Conservation (phyloP, 2,888 invertebrate species). For the Andrena bucephala region DNA sequence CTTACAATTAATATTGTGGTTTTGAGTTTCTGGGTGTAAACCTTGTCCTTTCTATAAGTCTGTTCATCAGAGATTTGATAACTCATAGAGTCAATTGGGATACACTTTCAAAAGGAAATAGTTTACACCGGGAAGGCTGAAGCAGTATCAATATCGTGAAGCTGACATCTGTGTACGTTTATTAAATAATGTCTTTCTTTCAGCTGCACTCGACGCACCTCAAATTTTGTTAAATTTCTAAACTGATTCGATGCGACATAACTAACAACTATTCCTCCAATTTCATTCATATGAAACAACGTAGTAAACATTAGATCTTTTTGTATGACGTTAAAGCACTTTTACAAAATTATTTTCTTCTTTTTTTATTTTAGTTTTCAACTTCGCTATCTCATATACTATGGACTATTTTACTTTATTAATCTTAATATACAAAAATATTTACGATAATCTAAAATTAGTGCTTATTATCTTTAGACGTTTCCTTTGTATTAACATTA, state of each 20-base stretch:
- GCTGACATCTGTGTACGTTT: not conserved
- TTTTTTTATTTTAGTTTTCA: constrained; percentile 2
- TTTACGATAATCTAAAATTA: constrained; percentile 30
- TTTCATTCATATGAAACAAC: not conserved
- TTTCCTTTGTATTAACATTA: constrained; percentile 10
- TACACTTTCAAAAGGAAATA: not conserved
- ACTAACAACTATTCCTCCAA: not conserved
- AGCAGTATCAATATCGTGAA: not conserved
- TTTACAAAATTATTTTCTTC: constrained; percentile 18
- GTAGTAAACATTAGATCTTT: not conserved
- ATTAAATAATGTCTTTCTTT: constrained; percentile 19
- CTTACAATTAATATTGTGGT: not conserved
- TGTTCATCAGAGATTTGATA: not conserved
- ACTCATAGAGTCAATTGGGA: not conserved
- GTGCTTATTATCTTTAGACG: constrained; percentile 5
- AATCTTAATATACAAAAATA: constrained; percentile 46
- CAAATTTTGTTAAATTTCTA: not conserved
- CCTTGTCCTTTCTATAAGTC: not conserved
- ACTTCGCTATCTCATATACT: constrained; percentile 4
- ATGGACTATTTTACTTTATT: constrained; percentile 20
- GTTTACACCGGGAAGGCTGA: not conserved
- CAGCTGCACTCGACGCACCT: constrained; percentile 34
- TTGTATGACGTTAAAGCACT: not conserved
- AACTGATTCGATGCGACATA: constrained; percentile 5
- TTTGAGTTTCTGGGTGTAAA: not conserved